Percentiles rank a stretch among this genome's conserved stretches.
Conservation (phyloP, 2,797 vertebrate genomes). For the Schizopygopsis malacanthus region DNA sequence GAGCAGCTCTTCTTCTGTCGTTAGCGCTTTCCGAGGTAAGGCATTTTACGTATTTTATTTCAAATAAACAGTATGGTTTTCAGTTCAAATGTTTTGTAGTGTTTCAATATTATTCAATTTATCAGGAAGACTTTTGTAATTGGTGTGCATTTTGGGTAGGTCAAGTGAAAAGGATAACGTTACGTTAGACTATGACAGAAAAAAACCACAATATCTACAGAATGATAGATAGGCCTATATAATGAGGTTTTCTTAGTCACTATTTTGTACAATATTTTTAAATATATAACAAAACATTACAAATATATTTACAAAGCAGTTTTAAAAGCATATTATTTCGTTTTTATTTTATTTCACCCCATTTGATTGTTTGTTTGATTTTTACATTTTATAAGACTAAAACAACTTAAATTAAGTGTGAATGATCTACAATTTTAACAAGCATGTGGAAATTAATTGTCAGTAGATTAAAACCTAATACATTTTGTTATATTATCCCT, state of each 20-base stretch:
- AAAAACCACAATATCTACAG: not conserved
- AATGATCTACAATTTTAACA: not conserved
- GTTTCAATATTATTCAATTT: not conserved
- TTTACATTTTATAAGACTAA: not conserved
- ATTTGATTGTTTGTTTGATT: not conserved
- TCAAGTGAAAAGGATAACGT: not conserved
- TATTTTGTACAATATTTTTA: not conserved
- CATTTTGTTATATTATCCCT: not conserved
- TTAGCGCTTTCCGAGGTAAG: conserved; percentile 38
- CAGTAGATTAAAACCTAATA: not conserved
- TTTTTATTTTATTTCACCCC: not conserved
- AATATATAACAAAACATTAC: not conserved
- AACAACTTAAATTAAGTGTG: not conserved
- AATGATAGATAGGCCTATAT: not conserved
- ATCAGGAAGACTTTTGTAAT: not conserved
- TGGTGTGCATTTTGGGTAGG: not conserved
- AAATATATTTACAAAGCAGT: not conserved
- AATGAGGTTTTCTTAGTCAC: not conserved
- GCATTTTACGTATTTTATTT: not conserved
- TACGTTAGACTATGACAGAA: not conserved
- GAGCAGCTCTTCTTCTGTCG: conserved; percentile 13
- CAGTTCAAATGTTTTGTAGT: not conserved
- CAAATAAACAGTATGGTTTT: not conserved
- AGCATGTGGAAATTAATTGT: not conserved
- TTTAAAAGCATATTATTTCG: not conserved